Base-by-base conservation (phyloP, 92 coral and sea anemone species). In the Palythoa grandis region DNA sequence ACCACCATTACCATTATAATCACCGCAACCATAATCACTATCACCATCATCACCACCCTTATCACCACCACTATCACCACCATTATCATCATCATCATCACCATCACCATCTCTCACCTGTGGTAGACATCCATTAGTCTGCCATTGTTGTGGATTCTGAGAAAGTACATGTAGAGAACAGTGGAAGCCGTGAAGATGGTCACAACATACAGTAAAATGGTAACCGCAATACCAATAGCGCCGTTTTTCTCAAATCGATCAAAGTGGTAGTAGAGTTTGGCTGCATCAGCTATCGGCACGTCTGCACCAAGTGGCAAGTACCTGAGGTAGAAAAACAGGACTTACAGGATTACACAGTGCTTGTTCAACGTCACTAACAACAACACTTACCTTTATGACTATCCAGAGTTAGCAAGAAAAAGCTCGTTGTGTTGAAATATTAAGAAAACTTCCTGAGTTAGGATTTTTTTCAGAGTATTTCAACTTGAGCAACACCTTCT, bases 261-360 rank as follows among this genome's bases (percentile, higher is more conserved):
- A 88, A 96, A 96, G 85, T 96, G 98, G 93, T 98, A 96, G 90
- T 96, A 96, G 12, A 96, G 96, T 82, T 96, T 96, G 96, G 93
- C 95, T 16, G 98, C 98, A 53, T 96, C 98, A 60, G 98, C 98
- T 83, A 96, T 93, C 0, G 98, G 98, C 12, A 89, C 84, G 37
- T 94, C 98, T 14, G 96, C 98, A 23, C 98, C 98, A 4, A 92
- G 82, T 66, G 91, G 92, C 52, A 58, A 50, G 70, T 92, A 96
- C 85, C 98, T 96, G 53, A 15, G 12, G 63, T 22, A 54, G 53
- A 72, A 11, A 61, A 35, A 22, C 16, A 8, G 50, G 15, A 63
- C 35, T 19, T 67, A 9, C 25, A 25, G 24, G 4, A 69, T 12
- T 22, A 37, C 47, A 19, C 29, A 23, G 7, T 60, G 6, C 47